Conservation (phyloP, 2,888 invertebrate genomes). For the Trisateles emortualis region DNA sequence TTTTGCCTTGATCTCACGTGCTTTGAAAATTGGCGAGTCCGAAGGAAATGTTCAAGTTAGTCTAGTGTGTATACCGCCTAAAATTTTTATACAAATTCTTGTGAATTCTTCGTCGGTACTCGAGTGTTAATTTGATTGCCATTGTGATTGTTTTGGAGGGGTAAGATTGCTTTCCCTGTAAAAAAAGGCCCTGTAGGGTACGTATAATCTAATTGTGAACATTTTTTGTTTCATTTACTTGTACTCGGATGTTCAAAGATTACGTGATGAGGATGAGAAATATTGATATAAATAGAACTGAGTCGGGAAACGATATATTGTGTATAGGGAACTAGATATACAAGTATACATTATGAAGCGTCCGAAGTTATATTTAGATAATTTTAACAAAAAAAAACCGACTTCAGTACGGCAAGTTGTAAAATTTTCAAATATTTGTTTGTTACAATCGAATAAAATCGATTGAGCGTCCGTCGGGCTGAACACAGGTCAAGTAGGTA, state of each 20-base stretch:
- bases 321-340: too few relatives aligned
- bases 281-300: neutral
- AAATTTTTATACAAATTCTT: slow-evolving; percentile 40
- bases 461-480: too few relatives aligned
- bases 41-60: slow-evolving; percentile 60
- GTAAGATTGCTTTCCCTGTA: neutral
- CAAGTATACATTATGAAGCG: too few relatives aligned
- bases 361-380: too few relatives aligned
- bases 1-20: slow-evolving; percentile 67
- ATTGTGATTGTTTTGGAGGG: slow-evolving; percentile 17
- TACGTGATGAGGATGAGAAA: neutral
- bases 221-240: neutral
- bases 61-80: slow-evolving; percentile 40
- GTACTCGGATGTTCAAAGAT: neutral
- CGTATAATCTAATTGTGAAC: neutral
- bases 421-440: too few relatives aligned
- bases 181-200: neutral
- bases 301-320: too few relatives aligned
- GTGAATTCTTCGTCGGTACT: slow-evolving; percentile 8
- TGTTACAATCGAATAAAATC: too few relatives aligned
- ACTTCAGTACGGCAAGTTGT: too few relatives aligned
- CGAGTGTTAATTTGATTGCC: slow-evolving; percentile 19
- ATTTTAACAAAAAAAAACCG: too few relatives aligned
- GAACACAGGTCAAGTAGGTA: too few relatives aligned
- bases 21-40: slow-evolving; percentile 64